Evolutionary conservation across 2,888 invertebrate species (phyloP).

Genomic region (Hermodice carunculata): DNA sequence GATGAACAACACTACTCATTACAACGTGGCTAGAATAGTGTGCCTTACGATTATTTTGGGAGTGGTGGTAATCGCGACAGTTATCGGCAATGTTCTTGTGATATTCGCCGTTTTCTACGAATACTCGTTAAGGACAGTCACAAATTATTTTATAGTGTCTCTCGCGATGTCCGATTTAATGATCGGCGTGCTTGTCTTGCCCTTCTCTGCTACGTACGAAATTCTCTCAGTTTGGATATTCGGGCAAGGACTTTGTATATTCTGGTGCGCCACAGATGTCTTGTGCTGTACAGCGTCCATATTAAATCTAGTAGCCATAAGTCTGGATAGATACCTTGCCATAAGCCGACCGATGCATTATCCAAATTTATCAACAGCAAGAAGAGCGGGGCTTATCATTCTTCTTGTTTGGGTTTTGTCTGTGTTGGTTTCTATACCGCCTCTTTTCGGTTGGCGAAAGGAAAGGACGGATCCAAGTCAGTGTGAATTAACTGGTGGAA

Average conservation of each 20-base stretch:
- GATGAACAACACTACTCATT: too few relatives aligned
- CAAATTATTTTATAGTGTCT: constrained; percentile 29
- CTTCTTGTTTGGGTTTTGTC: constrained; percentile 22
- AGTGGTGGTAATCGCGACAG: constrained; percentile 15
- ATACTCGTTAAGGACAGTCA: constrained; percentile 16
- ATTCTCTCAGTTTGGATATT: constrained; percentile 23
- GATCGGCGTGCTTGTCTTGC: constrained; percentile 26
- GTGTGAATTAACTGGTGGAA: constrained; percentile 43
- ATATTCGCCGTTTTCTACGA: constrained; percentile 29
- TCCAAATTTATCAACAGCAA: constrained; percentile 25
- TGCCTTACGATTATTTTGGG: constrained; percentile 6
- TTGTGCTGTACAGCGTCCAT: constrained; percentile 35
- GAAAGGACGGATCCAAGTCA: constrained; percentile 28
- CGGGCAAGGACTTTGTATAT: constrained; percentile 16
- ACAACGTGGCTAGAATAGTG: too few relatives aligned
- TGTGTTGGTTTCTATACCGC: constrained; percentile 21
- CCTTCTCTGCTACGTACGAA: constrained; percentile 27
- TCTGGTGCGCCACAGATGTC: constrained; percentile 27
- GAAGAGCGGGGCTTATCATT: constrained; percentile 15
- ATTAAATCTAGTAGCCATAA: constrained; percentile 30
- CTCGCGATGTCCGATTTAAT: constrained; percentile 22
- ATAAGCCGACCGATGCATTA: constrained; percentile 31
- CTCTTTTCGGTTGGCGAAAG: constrained; percentile 43
- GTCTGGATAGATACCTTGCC: constrained; percentile 29
- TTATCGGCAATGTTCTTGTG: constrained; percentile 25